Base-by-base conservation (phyloP, 2,113 vertebrate genomes). In the Edolisoma coerulescens region DNA sequence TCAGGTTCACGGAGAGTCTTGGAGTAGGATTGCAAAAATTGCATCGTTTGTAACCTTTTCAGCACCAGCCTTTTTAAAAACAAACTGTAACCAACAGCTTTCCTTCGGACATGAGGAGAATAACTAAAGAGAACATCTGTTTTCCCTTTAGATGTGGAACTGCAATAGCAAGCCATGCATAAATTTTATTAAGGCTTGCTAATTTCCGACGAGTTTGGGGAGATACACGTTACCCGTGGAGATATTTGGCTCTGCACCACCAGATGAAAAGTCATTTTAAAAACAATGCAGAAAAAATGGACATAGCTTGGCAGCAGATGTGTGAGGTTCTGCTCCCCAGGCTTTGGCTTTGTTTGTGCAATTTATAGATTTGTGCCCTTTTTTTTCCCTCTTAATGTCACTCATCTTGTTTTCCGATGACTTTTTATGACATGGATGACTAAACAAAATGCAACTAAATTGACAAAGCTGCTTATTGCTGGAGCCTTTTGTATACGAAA, bases 111-210 rank as follows among this genome's bases (percentile, higher is more conserved):
- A 93, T 53, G 92, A 90, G 87, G 93, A 92, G 78, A 93, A 95
- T 96, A 93, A 93, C 95, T 96, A 82, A 96, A 96, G 71, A 70
- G 86, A 97, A 96, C 95, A 96, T 97, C 96, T 97, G 97, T 96
- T 97, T 96, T 96, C 95, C 94, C 95, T 90, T 95, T 85, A 95
- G 92, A 94, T 94, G 82, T 81, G 81, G 60, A 93, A 67, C 83
- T 87, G 88, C 93, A 92, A 65, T 21, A 92, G 81, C 79, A 92
- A 96, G 56, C 89, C 92, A 96, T 92, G 93, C 90, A 94, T 92
- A 90, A 74, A 94, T 96, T 96, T 93, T 95, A 96, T 92, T 96
- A 97, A 95, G 76, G 79, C 81, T 92, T 91, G 93, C 91, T 97
- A 96, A 96, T 97, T 96, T 95, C 86, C 67, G 47, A 68, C 0